Evolutionary conservation across 1,140 invertebrate species (phyloP), one percentile per base, ranked within the genome.

Genomic region (Drosophila pachea): DNA sequence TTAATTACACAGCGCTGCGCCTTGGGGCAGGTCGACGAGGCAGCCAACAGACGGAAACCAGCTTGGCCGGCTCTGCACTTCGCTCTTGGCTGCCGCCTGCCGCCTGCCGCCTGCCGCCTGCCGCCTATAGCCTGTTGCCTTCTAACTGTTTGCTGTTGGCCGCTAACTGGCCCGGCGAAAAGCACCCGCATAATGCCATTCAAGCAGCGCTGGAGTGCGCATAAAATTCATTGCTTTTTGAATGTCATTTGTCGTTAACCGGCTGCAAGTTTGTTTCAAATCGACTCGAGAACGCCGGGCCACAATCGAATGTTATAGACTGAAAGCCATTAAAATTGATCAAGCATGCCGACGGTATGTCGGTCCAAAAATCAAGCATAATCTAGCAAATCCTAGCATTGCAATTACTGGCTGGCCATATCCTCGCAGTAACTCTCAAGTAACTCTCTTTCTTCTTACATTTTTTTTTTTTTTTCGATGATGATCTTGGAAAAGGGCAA

Each of bases 221-320:
- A 79, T 86, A 76, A 84, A 84, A 84, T 79, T 86, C 76, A 86
- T 79, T 43, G 76, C 73, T 74, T 65, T 73, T 63, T 64, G 76
- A 86, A 86, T 86, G 81, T 71, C 81, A 86, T 86, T 86, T 84
- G 79, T 84, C 76, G 79, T 84, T 84, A 79, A 83, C 49, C 56
- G 67, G 49, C 75, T 67, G 45, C 78, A 69, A 82, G 74, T 79
- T 83, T 73, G 68, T 61, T 58, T 73, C 65, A 63, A 61, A 75
- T 73, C 59, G 62, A 54, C 50, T 65, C 45, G 55, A 5, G 63
- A 67, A 55, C 52, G 55, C 52, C 53, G 6, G 22, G 3, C 22
- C 22, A 22, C 22, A 22, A 22, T 22, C 22, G 22, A 22, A 22
- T 22, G 22, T 22, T 22, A 22, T 22, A 29, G 32, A 54, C 33